Evolutionary conservation across 2,113 vertebrate species (phyloP), one percentile per base, ranked within the genome.

Genomic region (rat (Rattus norvegicus)): DNA sequence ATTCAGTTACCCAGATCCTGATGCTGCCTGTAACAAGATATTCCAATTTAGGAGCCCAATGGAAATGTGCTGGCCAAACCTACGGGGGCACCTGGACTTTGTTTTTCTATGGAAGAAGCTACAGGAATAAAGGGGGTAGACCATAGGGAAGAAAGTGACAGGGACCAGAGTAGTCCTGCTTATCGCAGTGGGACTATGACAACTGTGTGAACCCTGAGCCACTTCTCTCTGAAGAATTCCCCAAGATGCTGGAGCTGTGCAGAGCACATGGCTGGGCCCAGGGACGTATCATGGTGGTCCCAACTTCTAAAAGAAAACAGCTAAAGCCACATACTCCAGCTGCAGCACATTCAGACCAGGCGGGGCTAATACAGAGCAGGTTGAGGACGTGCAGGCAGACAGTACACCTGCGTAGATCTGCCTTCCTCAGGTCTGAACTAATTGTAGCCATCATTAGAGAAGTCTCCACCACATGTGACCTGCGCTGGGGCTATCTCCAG

Each of bases 151-250:
- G 39, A 30, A 24, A 30, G 17, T 0, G 0, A 47, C 43, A 79
- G 8, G 13, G 4, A 4, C 47, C 80, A 43, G 39, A 1, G 28
- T 4, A 36, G 63, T 10, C 10, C 43, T 7, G 14, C 77, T 65
- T 7, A 14, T 17, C 17, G 14, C 8, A 9, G 36, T 36, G 36
- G 47, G 49, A 10, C 6, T 4, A 0, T n/a, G 33, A 61, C 11
- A 5, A 0, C 3, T 28, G 2, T 1, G 13, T 33, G 52, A 72
- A 7, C 22, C 33, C 86, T 20, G 8, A 59, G 36, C 13, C 10
- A 0, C 13, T 0, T 73, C 5, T 69, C 87, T 39, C 22, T 13
- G 28, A 73, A 49, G 67, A 56, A 36, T 9, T 43, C 69, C 70
- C 63, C 43, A 14, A 24, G 43, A 52, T 13, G 20, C 69, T 19